Conservation (phyloP, 2,113 vertebrate genomes). For the Suricata suricatta region DNA sequence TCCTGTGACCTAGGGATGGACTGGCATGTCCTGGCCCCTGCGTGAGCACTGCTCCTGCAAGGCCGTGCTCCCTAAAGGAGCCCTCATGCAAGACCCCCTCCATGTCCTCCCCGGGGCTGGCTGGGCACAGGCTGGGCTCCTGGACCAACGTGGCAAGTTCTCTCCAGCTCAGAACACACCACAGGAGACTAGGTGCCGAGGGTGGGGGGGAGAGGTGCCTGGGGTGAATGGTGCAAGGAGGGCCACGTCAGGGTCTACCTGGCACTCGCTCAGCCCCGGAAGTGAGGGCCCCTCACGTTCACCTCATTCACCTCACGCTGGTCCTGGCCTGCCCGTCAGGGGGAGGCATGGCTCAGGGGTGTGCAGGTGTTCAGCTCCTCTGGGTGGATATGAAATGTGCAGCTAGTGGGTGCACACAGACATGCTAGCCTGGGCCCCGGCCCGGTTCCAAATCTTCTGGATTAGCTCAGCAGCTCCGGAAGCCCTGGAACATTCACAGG, state of each 20-base stretch:
- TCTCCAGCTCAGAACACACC: accelerated
- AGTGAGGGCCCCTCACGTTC: not conserved
- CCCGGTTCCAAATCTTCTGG: not conserved
- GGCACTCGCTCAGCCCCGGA: not conserved
- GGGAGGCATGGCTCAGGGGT: too few relatives aligned
- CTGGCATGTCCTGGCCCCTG: accelerated
- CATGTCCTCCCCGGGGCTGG: not conserved
- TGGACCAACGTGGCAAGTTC: too few relatives aligned
- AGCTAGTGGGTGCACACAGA: accelerated
- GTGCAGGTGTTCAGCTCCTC: not conserved
- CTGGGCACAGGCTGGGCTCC: not conserved
- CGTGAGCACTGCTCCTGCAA: not conserved
- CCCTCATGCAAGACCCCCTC: too few relatives aligned
- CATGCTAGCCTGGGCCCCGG: not conserved
- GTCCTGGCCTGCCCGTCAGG: not conserved
- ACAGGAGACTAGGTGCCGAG: too few relatives aligned
- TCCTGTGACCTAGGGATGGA: accelerated
- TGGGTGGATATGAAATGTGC: not conserved
- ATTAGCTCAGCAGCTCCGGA: not conserved
- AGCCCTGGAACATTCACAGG: not conserved
- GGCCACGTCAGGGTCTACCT: accelerated
- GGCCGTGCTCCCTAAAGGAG: not conserved
- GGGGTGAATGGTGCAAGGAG: not conserved
- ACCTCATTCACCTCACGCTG: accelerated
- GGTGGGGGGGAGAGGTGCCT: not conserved